A percentile compares a stretch with the other conserved stretches of the same genome.
Conservation (phyloP, 1,140 invertebrate genomes). For the Physella acuta region DNA sequence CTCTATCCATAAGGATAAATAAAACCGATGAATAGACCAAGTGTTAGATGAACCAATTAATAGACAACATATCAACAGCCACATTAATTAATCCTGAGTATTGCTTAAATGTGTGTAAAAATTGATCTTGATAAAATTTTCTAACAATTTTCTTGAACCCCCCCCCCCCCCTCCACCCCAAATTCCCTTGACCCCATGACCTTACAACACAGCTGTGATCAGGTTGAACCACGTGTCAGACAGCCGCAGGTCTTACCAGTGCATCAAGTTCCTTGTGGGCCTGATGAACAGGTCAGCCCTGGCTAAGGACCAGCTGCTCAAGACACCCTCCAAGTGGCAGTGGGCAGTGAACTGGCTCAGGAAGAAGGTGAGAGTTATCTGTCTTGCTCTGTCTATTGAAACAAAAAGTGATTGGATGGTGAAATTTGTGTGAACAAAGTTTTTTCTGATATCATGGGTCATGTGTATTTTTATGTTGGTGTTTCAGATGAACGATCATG, state of each 20-base stretch:
- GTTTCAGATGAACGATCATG: conserved; percentile 58
- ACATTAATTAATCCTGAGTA: background rate
- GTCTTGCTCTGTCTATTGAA: background rate
- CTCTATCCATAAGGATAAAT: background rate
- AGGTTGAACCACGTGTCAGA: conserved; percentile 57
- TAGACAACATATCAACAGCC: no score
- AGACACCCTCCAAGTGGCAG: conserved; percentile 62
- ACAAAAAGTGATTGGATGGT: background rate
- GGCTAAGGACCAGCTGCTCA: conserved; percentile 60
- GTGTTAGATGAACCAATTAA: background rate
- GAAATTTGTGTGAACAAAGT: background rate
- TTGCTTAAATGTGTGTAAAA: background rate
- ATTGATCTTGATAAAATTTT: background rate
- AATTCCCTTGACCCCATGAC: background rate
- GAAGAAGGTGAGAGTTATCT: conserved; percentile 49
- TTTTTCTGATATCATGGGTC: background rate
- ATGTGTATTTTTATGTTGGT: background rate
- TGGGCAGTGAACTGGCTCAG: conserved; percentile 65
- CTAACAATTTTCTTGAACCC: background rate
- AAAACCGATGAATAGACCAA: background rate
- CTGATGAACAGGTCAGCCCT: conserved; percentile 56
- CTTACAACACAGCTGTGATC: conserved; percentile 49
- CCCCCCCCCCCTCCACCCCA: background rate
- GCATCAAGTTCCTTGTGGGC: conserved; percentile 63
- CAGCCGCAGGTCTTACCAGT: conserved; percentile 62